Evolutionary conservation across 2,888 invertebrate genomes (phyloP), one percentile per base, ranked within the genome.

Genomic region (Arge pagana): DNA sequence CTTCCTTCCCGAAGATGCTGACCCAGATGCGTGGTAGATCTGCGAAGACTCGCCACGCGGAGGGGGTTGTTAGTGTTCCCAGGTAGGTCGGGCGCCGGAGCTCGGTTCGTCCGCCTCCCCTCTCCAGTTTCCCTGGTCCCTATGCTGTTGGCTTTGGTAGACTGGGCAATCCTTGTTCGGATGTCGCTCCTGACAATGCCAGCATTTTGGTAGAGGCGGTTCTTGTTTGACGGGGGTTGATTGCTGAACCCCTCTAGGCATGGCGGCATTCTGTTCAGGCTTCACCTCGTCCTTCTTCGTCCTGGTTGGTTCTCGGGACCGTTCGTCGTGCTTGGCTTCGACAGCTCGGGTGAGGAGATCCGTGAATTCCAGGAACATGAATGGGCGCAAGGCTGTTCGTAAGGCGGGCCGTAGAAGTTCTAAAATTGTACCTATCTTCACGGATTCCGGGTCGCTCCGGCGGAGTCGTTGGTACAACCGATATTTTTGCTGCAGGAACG

Each of bases 401-500:
- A n/a, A n/a, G n/a, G n/a, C n/a, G 28, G 28, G 28, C 28, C 10
- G 7, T 10, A 28, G 28, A 10, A 10, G 7, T 28, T 28, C 28
- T 10, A 28, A 28, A 10, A 28, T 28, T 7, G 28, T 10, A 7
- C 7, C 7, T 10, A 28, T 10, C 7, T 8, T 28, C 28, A 8
- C 1, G 16, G 7, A 4, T 2, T 16, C 1, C 15, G 31, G 2
- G 30, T 11, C 10, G 43, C 3, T 15, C 5, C 11, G 1, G 18
- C 16, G 18, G 21, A 3, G 1, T 30, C 43, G 28, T n/a, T 31
- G 30, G 30, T 19, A 43, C 6, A 43, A 10, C 18, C 4, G 19
- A 13, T 43, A 43, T 30, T 43, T 43, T n/a, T 43, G 30, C 18
- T 43, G 43, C 3, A 43, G 30, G 18, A 43, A 43, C 2, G 18